Percentiles rank a stretch among this genome's conserved stretches.
phyloP scores from a whole-genome alignment of 2,113 vertebrate genomes.

The Hemicordylus capensis region DNA sequence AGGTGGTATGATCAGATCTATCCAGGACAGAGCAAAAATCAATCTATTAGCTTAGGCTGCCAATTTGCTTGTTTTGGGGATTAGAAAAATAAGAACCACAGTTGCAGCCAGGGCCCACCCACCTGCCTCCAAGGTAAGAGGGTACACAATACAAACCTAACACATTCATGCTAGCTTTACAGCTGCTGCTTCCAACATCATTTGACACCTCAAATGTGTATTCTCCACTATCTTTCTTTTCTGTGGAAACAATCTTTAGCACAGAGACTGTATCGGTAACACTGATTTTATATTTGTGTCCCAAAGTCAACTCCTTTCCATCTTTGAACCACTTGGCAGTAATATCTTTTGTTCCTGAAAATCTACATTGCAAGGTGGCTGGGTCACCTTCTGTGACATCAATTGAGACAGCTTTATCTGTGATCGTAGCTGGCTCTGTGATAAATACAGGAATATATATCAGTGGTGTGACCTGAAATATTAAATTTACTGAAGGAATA shows the following conservation, averaged over 20 bases:
- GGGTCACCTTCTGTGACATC: slow-evolving; percentile 97
- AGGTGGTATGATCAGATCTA: slow-evolving; percentile 97
- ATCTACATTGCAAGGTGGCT: slow-evolving; percentile 91
- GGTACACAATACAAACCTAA: slow-evolving; percentile 84
- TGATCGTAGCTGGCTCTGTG: slow-evolving; percentile 92
- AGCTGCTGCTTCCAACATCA: slow-evolving; percentile 90
- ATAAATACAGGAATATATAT: slow-evolving; percentile 66
- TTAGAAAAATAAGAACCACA: not conserved
- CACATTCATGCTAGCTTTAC: slow-evolving; percentile 88
- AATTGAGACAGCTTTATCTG: slow-evolving; percentile 91
- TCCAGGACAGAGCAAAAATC: slow-evolving; percentile 62
- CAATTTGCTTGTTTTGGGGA: not conserved
- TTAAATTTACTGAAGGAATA: slow-evolving; percentile 1
- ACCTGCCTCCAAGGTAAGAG: slow-evolving; percentile 2
- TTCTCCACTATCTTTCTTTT: slow-evolving; percentile 90
- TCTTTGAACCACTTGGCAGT: slow-evolving; percentile 90
- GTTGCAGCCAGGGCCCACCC: not conserved
- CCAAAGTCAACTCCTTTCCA: slow-evolving; percentile 85
- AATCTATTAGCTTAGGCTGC: slow-evolving; percentile 40
- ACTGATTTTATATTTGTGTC: slow-evolving; percentile 90
- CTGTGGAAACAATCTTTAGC: slow-evolving; percentile 89
- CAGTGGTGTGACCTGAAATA: slow-evolving; percentile 24
- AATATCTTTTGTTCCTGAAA: slow-evolving; percentile 92
- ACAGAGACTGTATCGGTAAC: slow-evolving; percentile 87
- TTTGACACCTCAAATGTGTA: slow-evolving; percentile 93